phyloP scores from a whole-genome alignment of 2,113 vertebrate genomes.

The Sinocyclocheilus maitianheensis region DNA sequence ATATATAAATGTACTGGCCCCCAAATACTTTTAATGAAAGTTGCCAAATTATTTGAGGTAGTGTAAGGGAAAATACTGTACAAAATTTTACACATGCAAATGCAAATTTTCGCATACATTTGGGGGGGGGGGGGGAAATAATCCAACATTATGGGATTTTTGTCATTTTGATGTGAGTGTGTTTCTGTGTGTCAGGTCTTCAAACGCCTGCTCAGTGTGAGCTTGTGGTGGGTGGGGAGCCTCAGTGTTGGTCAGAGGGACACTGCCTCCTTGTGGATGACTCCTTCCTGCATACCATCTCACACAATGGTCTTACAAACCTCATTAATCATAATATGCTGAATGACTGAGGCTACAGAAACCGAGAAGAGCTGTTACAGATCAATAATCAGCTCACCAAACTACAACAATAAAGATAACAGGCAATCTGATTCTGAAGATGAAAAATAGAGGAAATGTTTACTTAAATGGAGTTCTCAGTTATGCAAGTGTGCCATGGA shows the following conservation, averaged over 20 bases:
- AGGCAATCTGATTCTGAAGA: not conserved
- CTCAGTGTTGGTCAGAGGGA: constrained; percentile 78
- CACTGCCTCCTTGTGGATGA: constrained; percentile 78
- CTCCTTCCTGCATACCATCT: constrained; percentile 78
- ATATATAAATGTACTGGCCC: too few relatives aligned
- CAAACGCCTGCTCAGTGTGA: constrained; percentile 77
- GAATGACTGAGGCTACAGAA: not conserved
- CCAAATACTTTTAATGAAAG: too few relatives aligned
- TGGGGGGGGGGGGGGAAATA: too few relatives aligned
- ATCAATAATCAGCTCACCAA: not conserved
- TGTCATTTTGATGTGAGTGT: not conserved
- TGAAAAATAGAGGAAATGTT: not conserved
- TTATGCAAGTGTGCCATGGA: not conserved
- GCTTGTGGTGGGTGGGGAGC: constrained; percentile 82
- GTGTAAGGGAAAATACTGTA: too few relatives aligned
- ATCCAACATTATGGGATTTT: too few relatives aligned
- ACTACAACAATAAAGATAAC: not conserved
- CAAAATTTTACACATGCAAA: not conserved
- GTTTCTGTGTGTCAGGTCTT: constrained; percentile 57
- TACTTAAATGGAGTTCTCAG: not conserved
- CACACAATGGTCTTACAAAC: constrained; percentile 71
- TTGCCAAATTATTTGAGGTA: too few relatives aligned
- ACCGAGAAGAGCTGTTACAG: not conserved
- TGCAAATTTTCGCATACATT: not conserved
- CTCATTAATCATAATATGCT: not conserved